Evolutionary conservation across 2,113 vertebrate genomes (phyloP), one percentile per base, ranked within the genome.

Genomic region (Bujurquina vittata): DNA sequence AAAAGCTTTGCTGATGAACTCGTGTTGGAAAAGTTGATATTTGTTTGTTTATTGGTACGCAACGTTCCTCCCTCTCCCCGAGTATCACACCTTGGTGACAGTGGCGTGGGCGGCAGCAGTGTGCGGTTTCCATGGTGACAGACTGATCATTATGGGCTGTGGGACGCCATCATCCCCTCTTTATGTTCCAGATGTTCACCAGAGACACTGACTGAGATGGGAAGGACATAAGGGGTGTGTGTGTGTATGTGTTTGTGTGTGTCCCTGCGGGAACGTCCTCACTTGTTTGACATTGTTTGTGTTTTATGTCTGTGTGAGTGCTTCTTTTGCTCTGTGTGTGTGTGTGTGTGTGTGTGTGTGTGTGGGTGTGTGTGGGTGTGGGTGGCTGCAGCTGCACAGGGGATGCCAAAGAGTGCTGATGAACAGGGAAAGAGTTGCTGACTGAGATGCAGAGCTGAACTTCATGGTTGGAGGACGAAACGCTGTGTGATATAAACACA

Each of bases 181-280:
- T 93, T 87, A 93, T 35, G 57, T 81, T 88, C 90, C 92, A 91
- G 90, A 91, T 93, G 91, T 94, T 93, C 43, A 18, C 57, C 83
- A 87, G 80, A 81, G 75, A 77, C 69, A 63, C 75, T 62, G 65
- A 88, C 78, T 84, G 83, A 86, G 77, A 86, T 31, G 58, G 54
- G 88, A 86, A 69, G 81, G 82, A 77, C 67, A 57, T 59, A 59
- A n/a, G 65, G 23, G 23, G 74, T 37, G 29, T 56, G 31, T 75
- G 62, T 49, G 31, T 35, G 18, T 20, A 76, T 29, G 61, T 57
- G 35, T 40, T 43, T 73, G 40, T 72, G 29, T 35, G 29, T 15
- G 80, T 58, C 22, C 59, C 31, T 83, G 46, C 3, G 22, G 35
- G 76, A 79, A 14, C 20, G 22, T 87, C 65, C 75, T 86, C 67